A percentile compares a stretch with the other conserved stretches of the same genome.
Conservation (phyloP, 53 echinoderm and acorn worm species). For the Antedon mediterranea region DNA sequence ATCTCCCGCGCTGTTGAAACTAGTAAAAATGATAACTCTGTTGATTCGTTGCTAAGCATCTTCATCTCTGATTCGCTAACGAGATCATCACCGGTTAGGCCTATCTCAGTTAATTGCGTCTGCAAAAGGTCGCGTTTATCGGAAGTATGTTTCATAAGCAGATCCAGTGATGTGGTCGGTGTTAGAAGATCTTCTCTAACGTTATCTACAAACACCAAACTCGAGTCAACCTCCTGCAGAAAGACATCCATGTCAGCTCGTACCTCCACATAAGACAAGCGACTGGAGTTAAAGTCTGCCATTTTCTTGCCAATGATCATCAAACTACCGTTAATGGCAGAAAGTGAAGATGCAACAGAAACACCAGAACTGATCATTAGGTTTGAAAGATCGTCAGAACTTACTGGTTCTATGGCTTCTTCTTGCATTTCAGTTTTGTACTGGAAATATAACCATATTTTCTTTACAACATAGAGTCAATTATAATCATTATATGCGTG, state of each 20-base stretch:
- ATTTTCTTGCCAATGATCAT: conserved; percentile 34
- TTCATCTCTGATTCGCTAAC: neutral
- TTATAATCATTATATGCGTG: too few relatives aligned
- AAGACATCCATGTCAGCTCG: conserved; percentile 35
- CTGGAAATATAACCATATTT: too few relatives aligned
- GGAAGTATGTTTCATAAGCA: neutral
- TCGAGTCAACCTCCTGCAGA: conserved; percentile 9
- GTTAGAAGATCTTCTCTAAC: neutral
- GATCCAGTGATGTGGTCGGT: conserved; percentile 1
- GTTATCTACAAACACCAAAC: neutral
- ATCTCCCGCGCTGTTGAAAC: neutral
- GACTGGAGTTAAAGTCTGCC: conserved; percentile 29
- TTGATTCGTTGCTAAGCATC: neutral
- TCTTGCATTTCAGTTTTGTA: conserved; percentile 40
- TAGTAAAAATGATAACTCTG: neutral
- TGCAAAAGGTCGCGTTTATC: neutral
- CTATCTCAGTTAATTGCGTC: neutral
- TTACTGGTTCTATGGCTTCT: conserved; percentile 2
- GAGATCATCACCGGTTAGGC: neutral
- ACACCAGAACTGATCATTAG: conserved; percentile 60
- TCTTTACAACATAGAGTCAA: too few relatives aligned
- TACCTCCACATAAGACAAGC: conserved; percentile 30
- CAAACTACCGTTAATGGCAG: conserved; percentile 42
- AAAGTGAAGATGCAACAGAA: conserved; percentile 40
- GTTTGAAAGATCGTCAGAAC: conserved; percentile 39